These are phyloP conservation scores for Oxyruncus cristatus DNA, from an alignment of 2,113 vertebrate species.

Conservation along the genomic window DNA sequence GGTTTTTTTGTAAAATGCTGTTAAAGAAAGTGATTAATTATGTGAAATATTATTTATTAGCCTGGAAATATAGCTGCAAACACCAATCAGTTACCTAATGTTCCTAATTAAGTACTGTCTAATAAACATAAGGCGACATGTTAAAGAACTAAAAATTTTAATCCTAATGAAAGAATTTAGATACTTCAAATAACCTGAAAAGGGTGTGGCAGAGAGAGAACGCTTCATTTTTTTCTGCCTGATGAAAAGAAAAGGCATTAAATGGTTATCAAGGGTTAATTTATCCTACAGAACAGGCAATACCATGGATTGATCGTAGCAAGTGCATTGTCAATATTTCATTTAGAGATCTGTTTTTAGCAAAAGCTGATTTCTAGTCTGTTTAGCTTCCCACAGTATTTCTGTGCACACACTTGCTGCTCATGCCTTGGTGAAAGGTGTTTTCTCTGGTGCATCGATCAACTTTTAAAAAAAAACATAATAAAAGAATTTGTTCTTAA, in stretches of 20 bases:
- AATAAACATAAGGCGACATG: not conserved
- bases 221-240: not conserved
- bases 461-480: not conserved
- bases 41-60: not conserved
- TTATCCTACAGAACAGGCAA: accelerated
- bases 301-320: no score
- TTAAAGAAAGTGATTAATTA: not conserved
- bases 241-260: not conserved
- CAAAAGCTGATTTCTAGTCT: not conserved
- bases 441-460: not conserved
- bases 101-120: not conserved
- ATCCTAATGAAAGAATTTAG: not conserved
- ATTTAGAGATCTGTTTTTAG: not conserved
- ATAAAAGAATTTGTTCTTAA: not conserved
- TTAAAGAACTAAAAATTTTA: not conserved
- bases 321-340: not conserved
- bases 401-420: not conserved
- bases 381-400: not conserved
- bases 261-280: not conserved
- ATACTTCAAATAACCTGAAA: not conserved
- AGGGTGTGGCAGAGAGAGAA: not conserved
- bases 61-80: not conserved
- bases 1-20: not conserved
- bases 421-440: not conserved
- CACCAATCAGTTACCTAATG: not conserved